phyloP scores from a whole-genome alignment of 2,113 vertebrate genomes.

The Lanius collurio region DNA sequence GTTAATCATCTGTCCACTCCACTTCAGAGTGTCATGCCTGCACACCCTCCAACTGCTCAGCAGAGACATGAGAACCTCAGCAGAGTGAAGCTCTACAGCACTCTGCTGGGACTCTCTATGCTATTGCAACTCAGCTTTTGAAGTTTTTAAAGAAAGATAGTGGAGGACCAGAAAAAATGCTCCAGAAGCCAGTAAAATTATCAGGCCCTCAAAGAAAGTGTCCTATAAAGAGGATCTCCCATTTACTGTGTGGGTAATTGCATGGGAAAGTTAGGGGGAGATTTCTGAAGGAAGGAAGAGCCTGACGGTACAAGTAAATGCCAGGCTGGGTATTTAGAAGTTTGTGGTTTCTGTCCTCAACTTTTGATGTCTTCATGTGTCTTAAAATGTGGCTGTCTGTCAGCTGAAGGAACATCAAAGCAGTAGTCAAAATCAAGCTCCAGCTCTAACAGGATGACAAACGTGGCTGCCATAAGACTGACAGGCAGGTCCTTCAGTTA shows the following conservation, averaged over 20 bases:
- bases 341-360: not conserved
- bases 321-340: not conserved
- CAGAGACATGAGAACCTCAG: not conserved
- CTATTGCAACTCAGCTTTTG: not conserved
- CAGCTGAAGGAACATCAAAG: not conserved
- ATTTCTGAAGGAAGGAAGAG: not conserved
- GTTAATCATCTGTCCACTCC: not conserved
- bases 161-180: not conserved
- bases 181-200: not conserved
- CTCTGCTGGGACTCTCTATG: not conserved
- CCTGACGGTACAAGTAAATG: not conserved
- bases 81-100: not conserved
- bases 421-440: not conserved
- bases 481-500: not conserved
- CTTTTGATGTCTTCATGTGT: not conserved
- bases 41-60: not conserved
- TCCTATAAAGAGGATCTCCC: fast-evolving
- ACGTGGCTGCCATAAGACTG: not conserved
- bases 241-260: not conserved
- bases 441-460: not conserved
- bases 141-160: not conserved
- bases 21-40: not conserved
- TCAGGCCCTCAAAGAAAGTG: not conserved
- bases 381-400: not conserved
- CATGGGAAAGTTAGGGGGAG: not conserved